Evolutionary conservation across 2,797 vertebrate species (phyloP).

Genomic region (Pelobates cultripes): DNA sequence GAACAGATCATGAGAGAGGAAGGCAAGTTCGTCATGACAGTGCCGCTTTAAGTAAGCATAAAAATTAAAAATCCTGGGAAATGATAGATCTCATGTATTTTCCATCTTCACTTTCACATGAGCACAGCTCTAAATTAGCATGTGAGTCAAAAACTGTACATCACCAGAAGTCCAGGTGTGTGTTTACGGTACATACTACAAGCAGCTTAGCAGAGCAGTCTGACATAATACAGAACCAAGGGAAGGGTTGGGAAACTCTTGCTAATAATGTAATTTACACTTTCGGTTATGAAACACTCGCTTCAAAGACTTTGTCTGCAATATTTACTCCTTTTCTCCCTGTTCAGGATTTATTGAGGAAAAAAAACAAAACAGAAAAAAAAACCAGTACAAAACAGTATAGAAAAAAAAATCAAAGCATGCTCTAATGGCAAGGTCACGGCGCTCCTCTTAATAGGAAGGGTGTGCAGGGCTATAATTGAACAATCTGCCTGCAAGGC

Average conservation of each 20-base stretch:
- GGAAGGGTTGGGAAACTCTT: not conserved
- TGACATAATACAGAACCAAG: slow-evolving; percentile 17
- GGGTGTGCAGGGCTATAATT: slow-evolving; percentile 64
- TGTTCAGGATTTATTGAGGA: not conserved
- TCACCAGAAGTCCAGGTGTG: slow-evolving; percentile 26
- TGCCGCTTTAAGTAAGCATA: too few relatives aligned
- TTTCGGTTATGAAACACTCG: slow-evolving; percentile 26
- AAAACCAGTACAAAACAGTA: too few relatives aligned
- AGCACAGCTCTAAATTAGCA: not conserved
- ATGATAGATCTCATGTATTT: too few relatives aligned
- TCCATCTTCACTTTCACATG: too few relatives aligned
- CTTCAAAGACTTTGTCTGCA: slow-evolving; percentile 24
- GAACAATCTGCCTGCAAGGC: slow-evolving; percentile 66
- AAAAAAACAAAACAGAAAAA: slow-evolving; percentile 10
- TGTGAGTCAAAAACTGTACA: slow-evolving; percentile 1
- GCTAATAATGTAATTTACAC: slow-evolving; percentile 22
- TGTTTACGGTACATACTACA: slow-evolving; percentile 8
- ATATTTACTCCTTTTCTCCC: not conserved
- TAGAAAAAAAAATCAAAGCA: slow-evolving; percentile 60
- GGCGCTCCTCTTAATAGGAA: slow-evolving; percentile 61
- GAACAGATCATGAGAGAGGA: too few relatives aligned
- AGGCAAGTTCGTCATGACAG: too few relatives aligned
- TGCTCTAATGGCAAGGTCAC: slow-evolving; percentile 66
- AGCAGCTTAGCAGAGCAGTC: not conserved
- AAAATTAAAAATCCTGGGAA: too few relatives aligned